Percentiles rank a stretch among this genome's conserved stretches.
These are phyloP conservation scores for Grantiella picta DNA, from an alignment of 2,113 vertebrate species.

Conservation along the genomic window DNA sequence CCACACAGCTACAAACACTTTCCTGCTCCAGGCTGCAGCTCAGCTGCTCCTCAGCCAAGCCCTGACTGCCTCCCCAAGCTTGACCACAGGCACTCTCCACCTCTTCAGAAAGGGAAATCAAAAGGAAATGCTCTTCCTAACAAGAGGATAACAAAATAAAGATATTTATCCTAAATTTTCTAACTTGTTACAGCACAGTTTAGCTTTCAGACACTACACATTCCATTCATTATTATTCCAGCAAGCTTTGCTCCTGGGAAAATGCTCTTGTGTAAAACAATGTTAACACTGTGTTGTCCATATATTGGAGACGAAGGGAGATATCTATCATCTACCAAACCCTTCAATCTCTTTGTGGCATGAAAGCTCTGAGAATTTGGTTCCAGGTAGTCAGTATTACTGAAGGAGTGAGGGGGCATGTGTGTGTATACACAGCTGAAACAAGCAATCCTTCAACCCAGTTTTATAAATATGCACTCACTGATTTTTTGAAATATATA, in stretches of 20 bases:
- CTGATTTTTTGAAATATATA: background rate
- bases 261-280: background rate
- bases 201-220: background rate
- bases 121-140: background rate
- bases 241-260: background rate
- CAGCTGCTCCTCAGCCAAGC: background rate
- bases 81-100: background rate
- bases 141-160: background rate
- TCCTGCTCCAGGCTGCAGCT: background rate
- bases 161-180: background rate
- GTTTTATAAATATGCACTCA: background rate
- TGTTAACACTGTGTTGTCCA: background rate
- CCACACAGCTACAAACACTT: background rate
- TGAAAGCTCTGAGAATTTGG: background rate
- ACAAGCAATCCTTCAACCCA: background rate
- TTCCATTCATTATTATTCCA: background rate
- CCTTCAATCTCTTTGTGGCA: background rate
- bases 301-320: background rate
- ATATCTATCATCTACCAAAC: background rate
- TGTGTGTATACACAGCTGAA: background rate
- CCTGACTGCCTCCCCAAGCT: background rate
- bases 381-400: background rate
- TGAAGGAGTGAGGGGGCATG: fast-evolving
- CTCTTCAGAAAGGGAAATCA: background rate
- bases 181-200: background rate